A percentile compares a stretch with the other conserved stretches of the same genome.
phyloP scores from a whole-genome alignment of 2,113 vertebrate species.

The Cavia porcellus region DNA sequence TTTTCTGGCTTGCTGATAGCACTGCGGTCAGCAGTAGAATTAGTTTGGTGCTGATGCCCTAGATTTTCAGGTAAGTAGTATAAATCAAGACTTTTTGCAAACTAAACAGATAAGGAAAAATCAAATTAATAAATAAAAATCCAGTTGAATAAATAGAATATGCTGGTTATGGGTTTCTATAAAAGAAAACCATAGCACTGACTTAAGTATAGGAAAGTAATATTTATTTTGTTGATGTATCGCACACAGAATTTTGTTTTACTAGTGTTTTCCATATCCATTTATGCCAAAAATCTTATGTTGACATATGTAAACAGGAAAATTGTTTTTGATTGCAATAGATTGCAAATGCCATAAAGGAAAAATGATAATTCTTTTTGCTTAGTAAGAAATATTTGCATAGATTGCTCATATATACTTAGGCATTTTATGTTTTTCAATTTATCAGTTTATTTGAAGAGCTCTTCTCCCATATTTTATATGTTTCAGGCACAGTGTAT shows the following conservation, averaged over 20 bases:
- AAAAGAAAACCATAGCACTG: fast-evolving
- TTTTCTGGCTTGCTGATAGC: neutral
- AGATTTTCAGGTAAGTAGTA: neutral
- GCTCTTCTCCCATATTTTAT: neutral
- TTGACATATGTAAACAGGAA: neutral
- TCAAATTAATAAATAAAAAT: neutral
- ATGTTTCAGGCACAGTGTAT: neutral
- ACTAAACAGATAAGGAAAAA: neutral
- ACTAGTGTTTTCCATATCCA: neutral
- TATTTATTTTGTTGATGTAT: neutral
- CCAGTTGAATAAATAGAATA: neutral
- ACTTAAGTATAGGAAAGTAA: neutral
- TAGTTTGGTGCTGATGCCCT: neutral
- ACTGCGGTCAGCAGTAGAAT: neutral
- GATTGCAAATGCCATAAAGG: neutral
- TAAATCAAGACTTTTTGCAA: neutral
- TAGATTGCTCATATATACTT: neutral
- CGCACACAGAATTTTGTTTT: neutral
- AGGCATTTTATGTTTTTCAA: neutral
- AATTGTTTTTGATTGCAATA: neutral
- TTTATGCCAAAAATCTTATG: neutral
- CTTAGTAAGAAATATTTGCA: neutral
- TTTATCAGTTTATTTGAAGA: neutral
- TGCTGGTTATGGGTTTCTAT: neutral
- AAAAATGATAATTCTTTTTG: neutral